Base-by-base conservation (phyloP, 2,888 invertebrate species). In the Oxycera nigricornis region DNA sequence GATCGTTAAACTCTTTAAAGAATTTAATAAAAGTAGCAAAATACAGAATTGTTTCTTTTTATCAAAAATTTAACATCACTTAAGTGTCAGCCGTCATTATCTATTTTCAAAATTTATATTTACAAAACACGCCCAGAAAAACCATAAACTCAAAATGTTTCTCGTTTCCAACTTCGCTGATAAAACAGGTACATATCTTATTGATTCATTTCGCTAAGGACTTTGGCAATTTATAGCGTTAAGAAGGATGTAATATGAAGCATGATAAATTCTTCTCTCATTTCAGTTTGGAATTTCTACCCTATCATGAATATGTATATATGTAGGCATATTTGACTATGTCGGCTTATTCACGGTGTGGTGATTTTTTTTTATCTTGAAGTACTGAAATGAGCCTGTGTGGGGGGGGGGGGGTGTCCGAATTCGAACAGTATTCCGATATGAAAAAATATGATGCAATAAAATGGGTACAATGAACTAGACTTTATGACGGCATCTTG, bases 151-250 rank as follows among this genome's bases (percentile, higher is more conserved):
- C 3, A 7, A 17, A 46, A 46, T 46, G 11, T 46, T 46, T 46
- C n/a, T 11, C 14, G 46, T 7, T 6, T 14, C 2, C 46, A 11
- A 46, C 17, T 46, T 11, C 14, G 46, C 6, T 46, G 11, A n/a
- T 46, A 7, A 46, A 17, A 46, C 3, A 46, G 46, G 46, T 46
- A 3, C n/a, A 61, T 31, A 30, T 61, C 31, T 26, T 59, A 59
- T 59, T 59, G 59, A 59, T 28, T 30, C 59, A 59, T 59, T 59
- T 28, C 59, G 26, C 17, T 59, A 14, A 22, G 11, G 28, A 59
- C 59, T 26, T 59, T 59, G 28, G 7, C 59, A 61, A 28, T 61
- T 61, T 61, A 61, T 61, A 17, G 61, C 31, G 31, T n/a, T n/a
- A 14, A 61, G 26, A 20, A 31, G n/a, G 31, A 61, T 61, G 61